Base-by-base conservation (phyloP, 2,888 invertebrate genomes). In the Megamerina dolium region DNA sequence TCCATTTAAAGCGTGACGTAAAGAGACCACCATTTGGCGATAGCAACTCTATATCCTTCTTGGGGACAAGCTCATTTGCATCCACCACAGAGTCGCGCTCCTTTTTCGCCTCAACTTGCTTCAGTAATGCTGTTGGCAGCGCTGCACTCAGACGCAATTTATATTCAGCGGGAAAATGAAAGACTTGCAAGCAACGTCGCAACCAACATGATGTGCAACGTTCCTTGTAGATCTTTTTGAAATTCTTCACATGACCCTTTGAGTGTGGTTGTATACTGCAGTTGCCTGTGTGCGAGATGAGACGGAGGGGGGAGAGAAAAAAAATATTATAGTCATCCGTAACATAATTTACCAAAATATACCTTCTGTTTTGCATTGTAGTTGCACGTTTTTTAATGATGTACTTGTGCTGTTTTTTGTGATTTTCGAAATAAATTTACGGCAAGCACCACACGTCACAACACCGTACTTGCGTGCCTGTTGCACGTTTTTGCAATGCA, bases 201-300 rank as follows among this genome's bases (percentile, higher is more conserved):
- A 91, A 75, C 87, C 91, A 90, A 68, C 91, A 92, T 13, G 88
- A 88, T 40, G 85, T 81, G 70, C 91, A 92, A 27, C 87, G 75
- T 30, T 83, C 78, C 62, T 83, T 83, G 62, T 82, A 83, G 21
- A 83, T 79, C 65, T 83, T 83, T 44, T 69, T 70, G 37, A 68
- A 63, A 48, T 62, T 67, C 46, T 67, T 68, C 19, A 60, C 79
- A 58, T 83, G 83, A 52, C 81, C 82, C 54, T 84, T 76, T 3
- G 81, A 78, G 48, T 82, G 77, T 30, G 85, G 82, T 37, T 83
- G 81, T 34, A 87, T 82, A 59, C 79, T 78, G 63, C 87, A 87
- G 58, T 78, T 77, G 37, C 85, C 82, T 78, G 14, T 14, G n/a
- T n/a, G n/a, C n/a, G n/a, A n/a, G n/a, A n/a, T n/a, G n/a, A n/a